These are phyloP conservation scores for Hedychridium roseum DNA, from an alignment of 2,888 invertebrate species.

Conservation along the genomic window DNA sequence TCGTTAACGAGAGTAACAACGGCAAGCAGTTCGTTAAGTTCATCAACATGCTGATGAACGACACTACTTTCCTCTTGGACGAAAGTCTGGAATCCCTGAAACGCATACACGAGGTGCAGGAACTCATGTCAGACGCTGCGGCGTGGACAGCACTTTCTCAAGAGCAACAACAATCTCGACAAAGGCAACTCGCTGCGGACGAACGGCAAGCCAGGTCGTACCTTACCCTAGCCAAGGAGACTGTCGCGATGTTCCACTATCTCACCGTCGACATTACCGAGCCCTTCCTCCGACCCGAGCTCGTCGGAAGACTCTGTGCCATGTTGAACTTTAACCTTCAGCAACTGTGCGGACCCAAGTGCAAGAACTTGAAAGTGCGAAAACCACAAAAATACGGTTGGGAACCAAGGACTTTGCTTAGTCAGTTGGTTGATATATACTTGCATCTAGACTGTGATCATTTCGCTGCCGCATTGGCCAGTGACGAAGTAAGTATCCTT, in stretches of 20 bases:
- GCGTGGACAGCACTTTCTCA: slow-evolving; percentile 74
- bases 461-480: slow-evolving; percentile 91
- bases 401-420: slow-evolving; percentile 92
- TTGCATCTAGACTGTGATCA: slow-evolving; percentile 92
- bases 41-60: slow-evolving; percentile 98
- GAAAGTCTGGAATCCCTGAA: slow-evolving; percentile 94
- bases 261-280: slow-evolving; percentile 93
- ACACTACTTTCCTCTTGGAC: slow-evolving; percentile 95
- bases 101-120: slow-evolving; percentile 88
- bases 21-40: slow-evolving; percentile 96
- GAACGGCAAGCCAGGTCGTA: slow-evolving; percentile 91
- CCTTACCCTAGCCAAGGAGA: slow-evolving; percentile 90
- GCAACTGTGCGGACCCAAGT: slow-evolving; percentile 95
- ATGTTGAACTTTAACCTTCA: slow-evolving; percentile 99
- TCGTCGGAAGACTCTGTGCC: slow-evolving; percentile 92
- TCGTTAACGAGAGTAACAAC: slow-evolving; percentile 89
- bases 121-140: slow-evolving; percentile 75
- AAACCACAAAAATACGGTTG: slow-evolving; percentile 96
- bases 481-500: slow-evolving; percentile 81
- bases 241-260: slow-evolving; percentile 98
- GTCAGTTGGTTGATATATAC: slow-evolving; percentile 95
- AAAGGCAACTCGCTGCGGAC: slow-evolving; percentile 82
- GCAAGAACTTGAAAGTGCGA: slow-evolving; percentile 91
- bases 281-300: slow-evolving; percentile 92
- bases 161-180: slow-evolving; percentile 77